Conservation (phyloP, 2,888 invertebrate genomes). For the Patella pellucida region DNA sequence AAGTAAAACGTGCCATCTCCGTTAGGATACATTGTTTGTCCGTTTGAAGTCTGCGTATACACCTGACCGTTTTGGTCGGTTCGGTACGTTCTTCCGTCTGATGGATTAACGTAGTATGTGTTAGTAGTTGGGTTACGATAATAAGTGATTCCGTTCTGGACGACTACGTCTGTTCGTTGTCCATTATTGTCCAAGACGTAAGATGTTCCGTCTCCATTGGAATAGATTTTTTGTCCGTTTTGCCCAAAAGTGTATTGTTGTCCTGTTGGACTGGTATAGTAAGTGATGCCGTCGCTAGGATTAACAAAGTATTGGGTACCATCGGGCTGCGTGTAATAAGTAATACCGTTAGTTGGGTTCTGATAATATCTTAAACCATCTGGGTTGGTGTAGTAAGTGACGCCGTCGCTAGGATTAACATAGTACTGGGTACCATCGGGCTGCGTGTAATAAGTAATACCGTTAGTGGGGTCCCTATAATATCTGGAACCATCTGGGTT, state of each 20-base stretch:
- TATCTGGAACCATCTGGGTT: no score
- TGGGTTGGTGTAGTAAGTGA: neutral
- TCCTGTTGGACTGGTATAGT: neutral
- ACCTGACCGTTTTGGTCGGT: neutral
- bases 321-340: neutral
- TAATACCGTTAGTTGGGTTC: neutral
- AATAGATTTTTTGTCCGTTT: neutral
- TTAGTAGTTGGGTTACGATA: neutral
- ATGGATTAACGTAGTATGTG: neutral
- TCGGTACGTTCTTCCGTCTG: neutral
- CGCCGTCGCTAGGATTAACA: neutral
- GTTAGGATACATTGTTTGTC: neutral
- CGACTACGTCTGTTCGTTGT: neutral
- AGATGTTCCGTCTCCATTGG: neutral
- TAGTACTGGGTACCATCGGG: no score
- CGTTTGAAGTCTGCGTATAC: neutral
- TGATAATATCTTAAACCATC: neutral
- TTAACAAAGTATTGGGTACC: neutral
- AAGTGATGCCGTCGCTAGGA: neutral
- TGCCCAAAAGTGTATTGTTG: neutral
- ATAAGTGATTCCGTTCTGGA: conserved; percentile 1
- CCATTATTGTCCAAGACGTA: neutral
- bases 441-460: no score
- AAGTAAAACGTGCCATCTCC: neutral
- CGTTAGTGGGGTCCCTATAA: no score